phyloP scores from a whole-genome alignment of 2,888 invertebrate genomes.

The Morpho deidamia region DNA sequence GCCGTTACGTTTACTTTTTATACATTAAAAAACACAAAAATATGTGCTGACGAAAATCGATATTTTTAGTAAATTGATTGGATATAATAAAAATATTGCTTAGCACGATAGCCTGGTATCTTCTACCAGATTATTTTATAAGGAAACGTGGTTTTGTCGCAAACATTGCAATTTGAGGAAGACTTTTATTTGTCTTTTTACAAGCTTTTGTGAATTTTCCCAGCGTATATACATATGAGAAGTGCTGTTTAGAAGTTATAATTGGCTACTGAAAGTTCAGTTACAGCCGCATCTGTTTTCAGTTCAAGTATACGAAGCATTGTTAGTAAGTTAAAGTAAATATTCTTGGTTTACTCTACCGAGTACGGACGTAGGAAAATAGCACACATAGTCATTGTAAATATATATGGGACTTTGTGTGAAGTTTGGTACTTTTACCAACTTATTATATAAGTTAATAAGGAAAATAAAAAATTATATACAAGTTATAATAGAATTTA shows the following conservation, averaged over 20 bases:
- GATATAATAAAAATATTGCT: too few species aligned
- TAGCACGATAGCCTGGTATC: too few species aligned
- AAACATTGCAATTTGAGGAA: conserved; percentile 12
- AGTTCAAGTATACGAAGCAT: conserved; percentile 5
- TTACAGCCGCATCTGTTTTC: conserved; percentile 10
- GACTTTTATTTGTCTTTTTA: conserved; percentile 16
- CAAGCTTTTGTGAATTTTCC: conserved; percentile 13
- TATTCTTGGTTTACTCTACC: conserved; percentile 8
- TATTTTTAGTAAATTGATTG: too few species aligned
- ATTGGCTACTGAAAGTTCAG: conserved; percentile 16
- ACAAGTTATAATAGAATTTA: too few species aligned
- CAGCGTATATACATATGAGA: conserved; percentile 16
- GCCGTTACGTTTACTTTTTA: too few species aligned
- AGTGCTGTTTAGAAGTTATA: conserved; percentile 17
- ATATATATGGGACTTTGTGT: too few species aligned
- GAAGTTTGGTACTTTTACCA: too few species aligned
- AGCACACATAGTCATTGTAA: too few species aligned
- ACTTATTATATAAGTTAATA: too few species aligned
- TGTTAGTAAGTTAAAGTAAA: conserved; percentile 13
- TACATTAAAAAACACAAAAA: too few species aligned
- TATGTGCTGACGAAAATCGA: too few species aligned
- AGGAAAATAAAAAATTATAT: too few species aligned
- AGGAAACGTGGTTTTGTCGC: conserved; percentile 6
- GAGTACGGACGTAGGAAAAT: background rate
- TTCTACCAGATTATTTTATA: conserved; percentile 1